Evolutionary conservation across 2,797 vertebrate species (phyloP), one percentile per base, ranked within the genome.

Genomic region (Zalophus californianus): DNA sequence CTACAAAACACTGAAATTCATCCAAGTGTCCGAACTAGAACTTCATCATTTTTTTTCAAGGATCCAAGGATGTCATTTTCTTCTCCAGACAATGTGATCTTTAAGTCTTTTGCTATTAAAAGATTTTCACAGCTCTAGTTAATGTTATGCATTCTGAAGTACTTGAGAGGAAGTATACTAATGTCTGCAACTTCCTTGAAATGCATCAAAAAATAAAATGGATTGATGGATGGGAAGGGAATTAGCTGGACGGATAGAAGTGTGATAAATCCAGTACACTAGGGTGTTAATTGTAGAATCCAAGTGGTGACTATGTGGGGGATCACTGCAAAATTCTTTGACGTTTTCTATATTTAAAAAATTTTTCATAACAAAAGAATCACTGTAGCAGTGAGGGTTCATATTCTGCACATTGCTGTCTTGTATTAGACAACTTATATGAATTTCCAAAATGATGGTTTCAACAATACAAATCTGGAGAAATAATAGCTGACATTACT

Each of bases 1-100:
- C 99, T 99, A 99, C 99, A 99, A 99, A 99, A 99, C 98, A 99
- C 99, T 98, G 98, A 99, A 99, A 54, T 99, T 99, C 98, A 99
- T 99, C 99, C 98, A 90, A 85, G 98, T 98, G 99, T 99, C 99
- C 99, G 99, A 99, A 99, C 99, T 99, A 98, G 99, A 99, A 99
- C 99, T 99, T 99, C 99, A 99, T 99, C 99, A 99, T 99, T 99
- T 99, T 99, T 99, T 99, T 99, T 99, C 98, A 99, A 60, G 29
- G 3, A 99, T 99, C 98, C 98, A 99, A 99, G 98, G 94, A 98
- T 97, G 95, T 86, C 95, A 96, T 94, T 95, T 91, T 89, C 90
- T 86, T 98, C 97, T 98, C 97, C 97, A 98, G 96, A 98, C 96
- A 92, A 95, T 96, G 94, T 98, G 64, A 89, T 25, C 98, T 95